phyloP scores from a whole-genome alignment of 2,113 vertebrate genomes.

The Elachura formosa region DNA sequence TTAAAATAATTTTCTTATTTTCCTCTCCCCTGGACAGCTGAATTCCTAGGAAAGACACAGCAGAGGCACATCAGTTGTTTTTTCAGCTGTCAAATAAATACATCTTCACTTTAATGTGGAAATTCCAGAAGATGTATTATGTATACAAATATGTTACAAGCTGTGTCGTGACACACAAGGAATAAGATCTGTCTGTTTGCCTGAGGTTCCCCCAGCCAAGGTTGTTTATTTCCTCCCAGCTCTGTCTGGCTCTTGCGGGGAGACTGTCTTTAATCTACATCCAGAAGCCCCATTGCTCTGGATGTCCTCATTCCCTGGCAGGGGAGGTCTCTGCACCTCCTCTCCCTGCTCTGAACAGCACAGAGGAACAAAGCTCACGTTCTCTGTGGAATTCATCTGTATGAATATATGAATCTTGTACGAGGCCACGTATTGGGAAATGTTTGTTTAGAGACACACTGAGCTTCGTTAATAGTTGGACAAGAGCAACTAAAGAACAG shows the following conservation, averaged over 20 bases:
- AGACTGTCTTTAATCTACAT: neutral
- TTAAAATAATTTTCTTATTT: neutral
- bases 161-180: neutral
- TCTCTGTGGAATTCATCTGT: neutral
- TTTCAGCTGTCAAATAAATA: neutral
- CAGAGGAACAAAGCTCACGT: neutral
- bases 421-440: neutral
- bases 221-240: neutral
- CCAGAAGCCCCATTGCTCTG: neutral
- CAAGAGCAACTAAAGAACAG: neutral
- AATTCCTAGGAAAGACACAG: neutral
- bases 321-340: neutral
- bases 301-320: neutral
- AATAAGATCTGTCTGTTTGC: neutral
- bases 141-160: conserved; percentile 5
- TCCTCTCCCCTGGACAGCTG: neutral
- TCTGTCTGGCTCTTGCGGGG: neutral
- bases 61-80: neutral
- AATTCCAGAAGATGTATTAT: conserved; percentile 5
- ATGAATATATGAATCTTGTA: neutral
- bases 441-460: neutral
- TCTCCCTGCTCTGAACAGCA: neutral
- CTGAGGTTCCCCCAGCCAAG: neutral
- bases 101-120: neutral
- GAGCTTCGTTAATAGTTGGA: neutral